Percentiles rank a stretch among this genome's conserved stretches.
These are phyloP conservation scores for Urocynchramus pylzowi DNA, from an alignment of 2,113 vertebrate species.

Conservation along the genomic window DNA sequence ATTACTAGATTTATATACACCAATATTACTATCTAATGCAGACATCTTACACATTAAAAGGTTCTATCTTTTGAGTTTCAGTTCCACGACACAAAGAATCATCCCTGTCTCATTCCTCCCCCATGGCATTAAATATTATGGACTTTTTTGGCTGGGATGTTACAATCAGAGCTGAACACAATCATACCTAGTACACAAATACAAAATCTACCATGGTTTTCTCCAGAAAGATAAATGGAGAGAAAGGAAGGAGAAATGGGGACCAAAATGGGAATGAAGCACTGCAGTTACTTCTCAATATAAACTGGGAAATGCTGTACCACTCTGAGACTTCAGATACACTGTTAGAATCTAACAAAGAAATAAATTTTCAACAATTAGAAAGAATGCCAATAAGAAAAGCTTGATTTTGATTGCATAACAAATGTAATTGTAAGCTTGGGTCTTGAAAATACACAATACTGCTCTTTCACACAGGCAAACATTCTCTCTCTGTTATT, in stretches of 20 bases:
- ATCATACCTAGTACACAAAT: background rate
- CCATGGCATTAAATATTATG: background rate
- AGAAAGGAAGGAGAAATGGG: background rate
- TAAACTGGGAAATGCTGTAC: background rate
- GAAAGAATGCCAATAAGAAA: background rate
- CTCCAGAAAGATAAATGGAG: background rate
- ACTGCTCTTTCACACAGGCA: background rate
- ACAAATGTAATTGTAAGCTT: background rate
- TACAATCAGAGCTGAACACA: background rate
- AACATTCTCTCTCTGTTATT: background rate
- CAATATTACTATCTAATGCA: background rate
- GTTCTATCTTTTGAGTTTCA: background rate
- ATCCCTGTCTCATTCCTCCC: background rate
- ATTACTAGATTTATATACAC: background rate
- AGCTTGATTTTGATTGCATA: background rate
- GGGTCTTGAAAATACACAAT: background rate
- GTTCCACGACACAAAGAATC: background rate
- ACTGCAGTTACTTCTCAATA: background rate
- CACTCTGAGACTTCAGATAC: background rate
- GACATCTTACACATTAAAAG: background rate
- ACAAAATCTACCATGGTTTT: background rate
- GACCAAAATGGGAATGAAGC: background rate
- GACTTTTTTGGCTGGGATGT: background rate
- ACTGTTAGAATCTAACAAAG: background rate
- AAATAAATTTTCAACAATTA: background rate